Percentiles rank a stretch among this genome's conserved stretches.
phyloP scores from a whole-genome alignment of 53 echinoderm and acorn worm genomes.

The Henricia sp. region DNA sequence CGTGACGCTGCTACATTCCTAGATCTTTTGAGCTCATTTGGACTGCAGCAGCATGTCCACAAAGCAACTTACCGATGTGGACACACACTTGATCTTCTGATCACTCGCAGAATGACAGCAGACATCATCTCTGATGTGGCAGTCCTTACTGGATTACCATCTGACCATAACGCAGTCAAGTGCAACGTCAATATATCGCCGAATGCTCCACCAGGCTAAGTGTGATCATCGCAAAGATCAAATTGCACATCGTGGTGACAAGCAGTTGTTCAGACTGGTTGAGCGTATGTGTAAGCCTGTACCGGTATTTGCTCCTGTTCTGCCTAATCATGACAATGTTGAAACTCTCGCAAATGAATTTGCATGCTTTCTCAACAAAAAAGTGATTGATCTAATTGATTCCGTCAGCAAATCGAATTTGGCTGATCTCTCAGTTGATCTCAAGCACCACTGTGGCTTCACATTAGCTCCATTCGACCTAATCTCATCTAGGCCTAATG shows the following conservation, averaged over 20 bases:
- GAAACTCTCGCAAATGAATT: not conserved
- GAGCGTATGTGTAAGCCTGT: slow-evolving; percentile 12
- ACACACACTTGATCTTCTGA: slow-evolving; percentile 43
- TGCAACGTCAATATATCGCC: slow-evolving; percentile 12
- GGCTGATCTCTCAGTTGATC: not conserved
- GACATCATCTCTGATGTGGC: slow-evolving; percentile 18
- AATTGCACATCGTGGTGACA: slow-evolving; percentile 1
- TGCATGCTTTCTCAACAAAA: not conserved
- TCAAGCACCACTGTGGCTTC: not conserved
- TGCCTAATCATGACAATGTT: slow-evolving; percentile 3
- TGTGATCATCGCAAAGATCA: not conserved
- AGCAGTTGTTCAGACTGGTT: slow-evolving; percentile 6
- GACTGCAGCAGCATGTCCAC: not conserved
- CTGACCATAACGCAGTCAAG: slow-evolving; percentile 52
- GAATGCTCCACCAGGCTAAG: slow-evolving; percentile 13
- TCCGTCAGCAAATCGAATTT: not conserved
- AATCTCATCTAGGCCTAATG: not conserved
- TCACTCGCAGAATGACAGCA: slow-evolving; percentile 31
- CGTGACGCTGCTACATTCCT: not conserved
- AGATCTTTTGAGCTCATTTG: slow-evolving; percentile 6
- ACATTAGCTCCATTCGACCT: not conserved
- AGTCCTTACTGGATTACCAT: slow-evolving; percentile 18
- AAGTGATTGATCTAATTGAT: not conserved
- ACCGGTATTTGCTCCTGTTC: not conserved
- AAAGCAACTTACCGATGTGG: slow-evolving; percentile 12